Conservation (phyloP, 1,140 invertebrate species). For the Ostrea denselamellosa region DNA sequence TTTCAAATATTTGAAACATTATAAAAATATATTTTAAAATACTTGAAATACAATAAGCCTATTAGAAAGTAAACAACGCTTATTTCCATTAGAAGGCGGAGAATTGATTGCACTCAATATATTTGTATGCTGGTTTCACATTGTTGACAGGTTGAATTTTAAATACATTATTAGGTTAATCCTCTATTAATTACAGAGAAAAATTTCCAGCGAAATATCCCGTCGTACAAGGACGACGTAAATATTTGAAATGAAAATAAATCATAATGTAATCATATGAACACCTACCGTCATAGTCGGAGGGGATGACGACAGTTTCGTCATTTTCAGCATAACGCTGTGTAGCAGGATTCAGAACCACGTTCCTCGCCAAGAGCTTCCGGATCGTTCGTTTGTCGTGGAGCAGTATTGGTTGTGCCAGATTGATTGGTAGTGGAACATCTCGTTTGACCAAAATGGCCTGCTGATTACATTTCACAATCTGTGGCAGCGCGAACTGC, state of each 20-base stretch:
- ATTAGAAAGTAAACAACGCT: neutral
- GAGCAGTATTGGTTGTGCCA: slow-evolving; percentile 59
- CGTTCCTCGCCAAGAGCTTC: slow-evolving; percentile 61
- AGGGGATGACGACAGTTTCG: slow-evolving; percentile 64
- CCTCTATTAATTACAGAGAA: neutral
- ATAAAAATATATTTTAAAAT: too few species aligned
- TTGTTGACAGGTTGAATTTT: neutral
- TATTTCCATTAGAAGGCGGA: neutral
- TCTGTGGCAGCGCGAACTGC: slow-evolving; percentile 59
- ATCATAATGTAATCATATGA: neutral
- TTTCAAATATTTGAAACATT: too few species aligned
- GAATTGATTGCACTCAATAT: neutral
- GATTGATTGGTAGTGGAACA: slow-evolving; percentile 59
- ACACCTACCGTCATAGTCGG: slow-evolving; percentile 62
- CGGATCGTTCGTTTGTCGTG: slow-evolving; percentile 58
- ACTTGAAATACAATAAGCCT: too few species aligned
- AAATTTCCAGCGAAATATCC: neutral
- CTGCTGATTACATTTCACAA: slow-evolving; percentile 58
- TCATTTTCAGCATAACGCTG: slow-evolving; percentile 59
- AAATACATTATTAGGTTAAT: neutral
- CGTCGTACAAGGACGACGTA: neutral
- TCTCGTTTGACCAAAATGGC: slow-evolving; percentile 50
- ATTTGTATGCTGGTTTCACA: neutral
- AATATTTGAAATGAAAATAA: slow-evolving; percentile 28
- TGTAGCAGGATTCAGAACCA: slow-evolving; percentile 46